A percentile compares a stretch with the other conserved stretches of the same genome.
Evolutionary conservation across 1,140 invertebrate species (phyloP).

Genomic region (Platorchestia sp.): DNA sequence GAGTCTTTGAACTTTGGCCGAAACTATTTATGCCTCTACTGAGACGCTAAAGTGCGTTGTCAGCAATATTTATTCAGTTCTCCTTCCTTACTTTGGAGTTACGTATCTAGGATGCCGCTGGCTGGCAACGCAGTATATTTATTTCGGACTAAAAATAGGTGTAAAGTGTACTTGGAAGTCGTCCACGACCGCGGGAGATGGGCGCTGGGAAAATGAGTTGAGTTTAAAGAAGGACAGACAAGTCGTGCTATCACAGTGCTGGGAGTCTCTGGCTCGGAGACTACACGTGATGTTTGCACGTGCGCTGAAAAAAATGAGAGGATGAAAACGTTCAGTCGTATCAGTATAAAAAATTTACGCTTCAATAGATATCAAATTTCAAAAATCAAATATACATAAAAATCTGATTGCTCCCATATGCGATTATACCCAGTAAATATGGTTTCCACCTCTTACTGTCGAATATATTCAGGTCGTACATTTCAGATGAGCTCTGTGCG

Average conservation of each 20-base stretch:
- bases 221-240: neutral
- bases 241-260: neutral
- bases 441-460: no score
- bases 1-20: neutral
- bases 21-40: neutral
- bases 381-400: no score
- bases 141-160: neutral
- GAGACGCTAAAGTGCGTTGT: neutral
- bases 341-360: no score
- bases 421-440: no score
- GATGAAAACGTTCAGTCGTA: neutral
- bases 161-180: neutral
- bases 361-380: no score
- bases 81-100: neutral
- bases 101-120: neutral
- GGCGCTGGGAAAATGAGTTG: neutral
- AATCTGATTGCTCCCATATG: no score
- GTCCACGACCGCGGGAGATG: neutral
- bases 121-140: neutral
- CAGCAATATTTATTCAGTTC: neutral
- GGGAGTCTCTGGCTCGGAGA: no score
- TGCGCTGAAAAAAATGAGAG: neutral
- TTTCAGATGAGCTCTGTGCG: no score
- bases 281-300: neutral
- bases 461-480: no score